These are phyloP conservation scores for Remorina albescens DNA, from an alignment of 2,797 vertebrate species.

Conservation along the genomic window DNA sequence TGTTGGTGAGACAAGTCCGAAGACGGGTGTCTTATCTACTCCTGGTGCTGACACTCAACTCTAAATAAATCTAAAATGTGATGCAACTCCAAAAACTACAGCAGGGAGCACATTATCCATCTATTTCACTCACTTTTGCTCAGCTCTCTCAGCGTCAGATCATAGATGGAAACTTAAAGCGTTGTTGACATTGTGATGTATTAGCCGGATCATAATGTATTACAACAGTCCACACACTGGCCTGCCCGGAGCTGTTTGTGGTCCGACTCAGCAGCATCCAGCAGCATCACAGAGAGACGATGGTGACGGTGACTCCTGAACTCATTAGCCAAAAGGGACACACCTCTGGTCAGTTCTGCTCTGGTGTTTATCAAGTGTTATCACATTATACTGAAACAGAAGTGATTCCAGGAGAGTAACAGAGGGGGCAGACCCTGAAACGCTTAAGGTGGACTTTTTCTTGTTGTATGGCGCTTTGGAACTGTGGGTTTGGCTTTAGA, in stretches of 20 bases:
- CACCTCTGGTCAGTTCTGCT: too few species aligned
- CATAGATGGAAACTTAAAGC: too few species aligned
- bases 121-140: too few species aligned
- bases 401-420: background rate
- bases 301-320: background rate
- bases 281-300: too few species aligned
- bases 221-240: too few species aligned
- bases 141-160: too few species aligned
- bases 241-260: too few species aligned
- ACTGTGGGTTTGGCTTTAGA: background rate
- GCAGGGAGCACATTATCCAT: too few species aligned
- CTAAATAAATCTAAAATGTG: background rate
- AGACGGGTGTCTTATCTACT: too few species aligned
- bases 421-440: slow-evolving; percentile 7
- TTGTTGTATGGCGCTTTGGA: background rate
- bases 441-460: slow-evolving; percentile 2
- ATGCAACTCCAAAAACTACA: background rate
- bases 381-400: background rate
- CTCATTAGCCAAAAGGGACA: too few species aligned
- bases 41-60: background rate
- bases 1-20: background rate
- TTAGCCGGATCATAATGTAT: too few species aligned
- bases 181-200: too few species aligned
- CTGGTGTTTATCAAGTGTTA: background rate
- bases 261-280: background rate